Base-by-base conservation (phyloP, 2,888 invertebrate species). In the Zaprionus lineosus region DNA sequence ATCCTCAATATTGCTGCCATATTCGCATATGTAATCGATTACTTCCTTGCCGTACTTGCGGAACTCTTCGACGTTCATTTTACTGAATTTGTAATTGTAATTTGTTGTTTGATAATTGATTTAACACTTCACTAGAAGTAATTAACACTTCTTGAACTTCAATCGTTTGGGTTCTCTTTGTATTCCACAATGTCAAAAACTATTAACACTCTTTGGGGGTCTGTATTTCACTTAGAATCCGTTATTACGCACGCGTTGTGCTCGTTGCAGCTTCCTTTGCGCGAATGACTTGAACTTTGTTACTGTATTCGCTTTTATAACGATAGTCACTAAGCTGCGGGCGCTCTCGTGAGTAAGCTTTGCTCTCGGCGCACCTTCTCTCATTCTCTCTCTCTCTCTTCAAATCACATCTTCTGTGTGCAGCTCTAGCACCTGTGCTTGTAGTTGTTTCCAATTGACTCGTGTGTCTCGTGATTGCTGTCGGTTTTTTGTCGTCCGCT, bases 1-100 rank as follows among this genome's bases (percentile, higher is more conserved):
- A 28, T 92, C 89, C 18, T 92, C 92, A 48, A 96, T 92, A 55
- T 92, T 93, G 62, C 92, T 92, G 91, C 94, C 91, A 88, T 96
- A 96, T 58, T 94, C 91, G 86, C 95, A 95, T 65, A 96, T 95
- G 88, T 95, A 95, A 88, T 96, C 96, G 60, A 96, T 93, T 94
- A 96, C 95, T 88, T 95, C 93, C 89, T 94, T 94, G 12, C 95
- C 96, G 55, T 94, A 92, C 51, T 91, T 90, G 48, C 95, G 92
- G 90, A 96, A 95, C 78, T 95, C 94, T 79, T 94, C 92, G 9
- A 93, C 92, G 90, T 96, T 93, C 95, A 96, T 96, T 87, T 85
- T 90, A 51, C 41, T 31, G 3, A 51, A 1, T 52, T 43, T 15
- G 3, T 43, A 19, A 52, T 48, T 44, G 8, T 56, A 37, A 26